Evolutionary conservation across 2,113 vertebrate genomes (phyloP).

Genomic region (Urocitellus parryii): DNA sequence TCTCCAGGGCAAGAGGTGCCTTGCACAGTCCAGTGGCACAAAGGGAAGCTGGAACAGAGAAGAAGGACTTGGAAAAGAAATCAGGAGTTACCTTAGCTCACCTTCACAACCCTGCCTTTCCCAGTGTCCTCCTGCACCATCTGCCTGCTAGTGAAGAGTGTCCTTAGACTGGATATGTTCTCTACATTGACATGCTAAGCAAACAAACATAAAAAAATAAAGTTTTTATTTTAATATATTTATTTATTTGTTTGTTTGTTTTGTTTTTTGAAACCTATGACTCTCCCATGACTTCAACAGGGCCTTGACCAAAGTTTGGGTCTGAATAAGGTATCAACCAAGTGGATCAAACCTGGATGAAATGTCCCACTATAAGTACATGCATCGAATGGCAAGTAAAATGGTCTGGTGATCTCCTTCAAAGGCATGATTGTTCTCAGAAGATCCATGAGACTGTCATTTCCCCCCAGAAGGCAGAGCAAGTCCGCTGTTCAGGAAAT

Average conservation of each 20-base stretch:
- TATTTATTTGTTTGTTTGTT: background rate
- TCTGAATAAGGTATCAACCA: background rate
- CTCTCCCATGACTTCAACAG: background rate
- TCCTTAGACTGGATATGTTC: background rate
- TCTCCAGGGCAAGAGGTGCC: background rate
- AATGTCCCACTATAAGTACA: background rate
- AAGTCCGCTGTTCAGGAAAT: slow-evolving; percentile 59
- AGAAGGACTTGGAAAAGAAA: background rate
- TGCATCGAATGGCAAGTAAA: background rate
- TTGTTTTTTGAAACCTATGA: background rate
- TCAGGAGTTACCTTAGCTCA: background rate
- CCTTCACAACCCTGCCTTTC: background rate
- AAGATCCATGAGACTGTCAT: slow-evolving; percentile 38
- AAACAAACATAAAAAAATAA: background rate
- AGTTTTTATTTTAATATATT: too few species aligned
- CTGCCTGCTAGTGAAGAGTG: background rate
- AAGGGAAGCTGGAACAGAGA: background rate
- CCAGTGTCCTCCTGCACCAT: too few species aligned
- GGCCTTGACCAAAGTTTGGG: background rate
- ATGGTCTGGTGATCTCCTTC: background rate
- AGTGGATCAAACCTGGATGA: background rate
- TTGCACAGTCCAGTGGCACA: background rate
- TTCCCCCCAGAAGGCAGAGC: slow-evolving; percentile 16
- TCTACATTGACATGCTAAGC: background rate
- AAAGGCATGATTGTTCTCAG: background rate